phyloP scores from a whole-genome alignment of 2,888 invertebrate genomes.

The Schizotus pectinicornis region DNA sequence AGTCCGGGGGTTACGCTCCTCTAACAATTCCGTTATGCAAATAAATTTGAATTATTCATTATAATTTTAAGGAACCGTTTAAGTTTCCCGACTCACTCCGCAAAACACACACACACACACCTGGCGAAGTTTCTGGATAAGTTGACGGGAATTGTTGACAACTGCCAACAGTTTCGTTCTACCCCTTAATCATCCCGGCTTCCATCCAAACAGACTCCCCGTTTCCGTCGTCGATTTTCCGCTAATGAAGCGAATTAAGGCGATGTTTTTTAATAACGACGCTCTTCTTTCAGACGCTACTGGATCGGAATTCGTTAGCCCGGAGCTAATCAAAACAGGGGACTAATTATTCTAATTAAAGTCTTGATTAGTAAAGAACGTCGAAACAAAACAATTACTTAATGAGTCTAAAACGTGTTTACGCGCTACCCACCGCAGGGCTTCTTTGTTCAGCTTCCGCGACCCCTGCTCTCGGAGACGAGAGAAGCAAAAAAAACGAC shows the following conservation, averaged over 20 bases:
- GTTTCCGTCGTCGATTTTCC: no score
- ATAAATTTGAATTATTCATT: constrained; percentile 38
- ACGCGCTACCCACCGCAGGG: constrained; percentile 20
- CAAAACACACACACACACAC: constrained; percentile 22
- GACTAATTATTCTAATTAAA: constrained; percentile 37
- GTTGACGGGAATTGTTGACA: no score
- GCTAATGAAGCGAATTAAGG: no score
- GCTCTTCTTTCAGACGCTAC: not conserved
- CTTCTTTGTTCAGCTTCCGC: constrained; percentile 13
- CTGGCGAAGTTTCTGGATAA: constrained; percentile 14
- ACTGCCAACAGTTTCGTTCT: no score
- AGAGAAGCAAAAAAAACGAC: no score
- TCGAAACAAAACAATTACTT: constrained; percentile 29
- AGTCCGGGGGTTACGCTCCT: constrained; percentile 15
- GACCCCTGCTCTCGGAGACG: not conserved
- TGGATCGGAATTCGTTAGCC: constrained; percentile 6
- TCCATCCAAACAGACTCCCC: no score
- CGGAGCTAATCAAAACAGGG: constrained; percentile 26
- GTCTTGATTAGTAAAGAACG: constrained; percentile 34
- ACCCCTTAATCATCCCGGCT: no score
- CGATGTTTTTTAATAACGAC: constrained; percentile 4
- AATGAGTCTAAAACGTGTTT: constrained; percentile 29
- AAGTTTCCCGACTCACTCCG: constrained; percentile 12
- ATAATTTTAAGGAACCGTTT: constrained; percentile 32
- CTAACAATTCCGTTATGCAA: constrained; percentile 12